Evolutionary conservation across 2,113 vertebrate species (phyloP), one percentile per base, ranked within the genome.

Genomic region (Apodemus sylvaticus): DNA sequence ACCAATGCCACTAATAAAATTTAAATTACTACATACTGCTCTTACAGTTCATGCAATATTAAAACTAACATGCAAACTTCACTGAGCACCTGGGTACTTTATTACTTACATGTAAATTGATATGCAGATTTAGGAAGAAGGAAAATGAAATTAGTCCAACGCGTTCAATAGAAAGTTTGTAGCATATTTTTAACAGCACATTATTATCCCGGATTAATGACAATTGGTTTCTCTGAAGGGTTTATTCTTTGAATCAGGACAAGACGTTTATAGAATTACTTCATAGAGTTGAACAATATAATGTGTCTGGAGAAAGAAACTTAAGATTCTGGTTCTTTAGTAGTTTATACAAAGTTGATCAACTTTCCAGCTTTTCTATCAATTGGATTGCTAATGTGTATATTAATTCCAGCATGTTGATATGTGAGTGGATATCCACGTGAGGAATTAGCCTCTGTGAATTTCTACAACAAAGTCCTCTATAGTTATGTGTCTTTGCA

Each of bases 61-160:
- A 95, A 96, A 95, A 66, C 95, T 78, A 96, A 87, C 53, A 87
- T 86, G 20, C 88, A 91, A 68, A 39, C 55, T 68, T 5, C 39
- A 88, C 36, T 83, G 85, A 89, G 85, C 3, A 51, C 0, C 70
- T 66, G 1, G n/a, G 4, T 68, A 53, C 26, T 6, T 36, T 36
- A 36, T 90, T 89, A 39, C 29, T 93, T 94, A 93, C 55, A 86
- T 93, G 70, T 81, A 34, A 89, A 90, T 7, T 87, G 58, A 36
- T 82, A 66, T 53, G 7, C 58, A 51, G 7, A 96, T 58, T 89
- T 82, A 89, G 90, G n/a, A 36, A 77, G 79, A 90, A 86, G 53
- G 17, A 82, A 74, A 24, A 17, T 8, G 29, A 14, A 95, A 89
- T 82, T 79, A 17, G 29, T 81, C 51, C 51, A 70, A 89, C 48